Percentiles rank a stretch among this genome's conserved stretches.
These are phyloP conservation scores for Shargacucullia verbasci DNA, from an alignment of 2,888 invertebrate genomes.

Conservation along the genomic window DNA sequence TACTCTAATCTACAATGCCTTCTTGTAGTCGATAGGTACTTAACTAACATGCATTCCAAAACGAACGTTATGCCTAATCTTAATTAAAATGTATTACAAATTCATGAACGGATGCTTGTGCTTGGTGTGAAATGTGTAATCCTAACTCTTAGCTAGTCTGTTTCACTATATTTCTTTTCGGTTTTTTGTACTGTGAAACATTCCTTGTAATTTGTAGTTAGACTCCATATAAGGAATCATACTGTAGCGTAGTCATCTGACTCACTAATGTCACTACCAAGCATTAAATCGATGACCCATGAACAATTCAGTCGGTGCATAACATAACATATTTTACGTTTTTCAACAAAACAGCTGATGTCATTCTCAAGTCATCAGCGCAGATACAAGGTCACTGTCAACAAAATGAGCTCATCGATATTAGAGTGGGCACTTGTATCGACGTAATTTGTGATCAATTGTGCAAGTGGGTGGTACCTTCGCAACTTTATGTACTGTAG, in stretches of 20 bases:
- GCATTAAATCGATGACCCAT: constrained; percentile 34
- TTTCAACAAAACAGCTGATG: constrained; percentile 76
- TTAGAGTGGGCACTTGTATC: constrained; percentile 69
- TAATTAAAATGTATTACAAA: constrained; percentile 6
- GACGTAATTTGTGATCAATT: constrained; percentile 72
- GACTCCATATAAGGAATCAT: constrained; percentile 5
- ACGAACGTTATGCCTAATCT: background rate
- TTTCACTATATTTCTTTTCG: background rate
- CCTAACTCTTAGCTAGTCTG: too few relatives aligned
- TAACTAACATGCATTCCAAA: constrained; percentile 6
- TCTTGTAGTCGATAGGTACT: too few relatives aligned
- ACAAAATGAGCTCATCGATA: constrained; percentile 84
- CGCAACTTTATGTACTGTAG: background rate
- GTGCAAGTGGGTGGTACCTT: constrained; percentile 48
- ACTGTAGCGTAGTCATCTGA: constrained; percentile 12
- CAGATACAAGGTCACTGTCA: constrained; percentile 84
- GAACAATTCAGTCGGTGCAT: constrained; percentile 42
- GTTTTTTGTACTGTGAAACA: background rate
- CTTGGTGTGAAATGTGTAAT: constrained; percentile 10
- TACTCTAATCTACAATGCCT: background rate
- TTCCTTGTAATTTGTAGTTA: too few relatives aligned
- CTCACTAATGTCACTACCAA: constrained; percentile 16
- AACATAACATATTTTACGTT: constrained; percentile 61
- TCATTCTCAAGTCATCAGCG: constrained; percentile 75
- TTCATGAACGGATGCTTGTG: constrained; percentile 20